Evolutionary conservation across 2,888 invertebrate genomes (phyloP).

Genomic region (Pristionchus exspectatus): DNA sequence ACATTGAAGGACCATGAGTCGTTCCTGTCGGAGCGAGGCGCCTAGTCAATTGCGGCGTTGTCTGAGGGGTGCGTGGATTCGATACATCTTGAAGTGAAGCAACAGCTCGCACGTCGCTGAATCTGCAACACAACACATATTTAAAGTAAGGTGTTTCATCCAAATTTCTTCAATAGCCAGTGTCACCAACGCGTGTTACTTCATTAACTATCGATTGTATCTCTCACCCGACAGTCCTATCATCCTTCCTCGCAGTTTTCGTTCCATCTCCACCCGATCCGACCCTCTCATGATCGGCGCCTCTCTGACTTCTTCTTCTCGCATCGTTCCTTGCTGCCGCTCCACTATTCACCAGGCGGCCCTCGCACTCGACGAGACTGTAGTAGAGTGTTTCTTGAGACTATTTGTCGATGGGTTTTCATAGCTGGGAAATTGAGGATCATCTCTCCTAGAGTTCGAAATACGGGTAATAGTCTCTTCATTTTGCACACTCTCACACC

Average conservation of each 20-base stretch:
- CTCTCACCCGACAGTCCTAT: conserved; percentile 27
- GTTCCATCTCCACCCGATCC: not conserved
- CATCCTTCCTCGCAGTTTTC: not conserved
- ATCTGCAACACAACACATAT: not conserved
- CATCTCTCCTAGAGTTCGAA: no score
- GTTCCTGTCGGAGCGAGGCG: not conserved
- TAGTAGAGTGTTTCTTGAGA: not conserved
- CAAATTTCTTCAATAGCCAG: no score
- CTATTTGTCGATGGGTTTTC: not conserved
- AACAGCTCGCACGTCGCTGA: conserved; percentile 51
- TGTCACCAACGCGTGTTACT: no score
- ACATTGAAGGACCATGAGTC: not conserved
- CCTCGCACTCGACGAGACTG: conserved; percentile 44
- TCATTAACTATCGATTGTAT: not conserved
- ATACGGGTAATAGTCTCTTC: no score
- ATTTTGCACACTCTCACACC: no score
- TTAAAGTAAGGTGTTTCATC: not conserved
- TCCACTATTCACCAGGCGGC: not conserved
- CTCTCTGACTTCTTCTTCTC: conserved; percentile 24
- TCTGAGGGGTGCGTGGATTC: conserved; percentile 45
- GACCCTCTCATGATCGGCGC: not conserved
- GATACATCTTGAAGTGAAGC: conserved; percentile 48
- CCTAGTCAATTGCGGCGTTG: conserved; percentile 20
- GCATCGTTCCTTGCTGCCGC: conserved; percentile 20
- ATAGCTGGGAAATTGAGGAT: not conserved